These are phyloP conservation scores for Equus quagga DNA, from an alignment of 2,113 vertebrate genomes.

Conservation along the genomic window DNA sequence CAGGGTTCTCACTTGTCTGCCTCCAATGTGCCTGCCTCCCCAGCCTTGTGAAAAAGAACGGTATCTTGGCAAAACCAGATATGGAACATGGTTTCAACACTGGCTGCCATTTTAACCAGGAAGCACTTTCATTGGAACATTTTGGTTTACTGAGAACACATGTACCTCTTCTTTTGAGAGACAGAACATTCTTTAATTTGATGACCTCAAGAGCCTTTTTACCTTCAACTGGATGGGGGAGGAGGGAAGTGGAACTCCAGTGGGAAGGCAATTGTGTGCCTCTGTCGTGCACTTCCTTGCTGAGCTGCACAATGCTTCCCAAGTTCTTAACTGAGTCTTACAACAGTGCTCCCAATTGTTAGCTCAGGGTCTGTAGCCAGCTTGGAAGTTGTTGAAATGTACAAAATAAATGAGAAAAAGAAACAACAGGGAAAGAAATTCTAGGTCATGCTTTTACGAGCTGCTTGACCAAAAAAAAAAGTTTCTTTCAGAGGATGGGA, in stretches of 20 bases:
- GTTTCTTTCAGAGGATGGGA: neutral
- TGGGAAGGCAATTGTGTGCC: neutral
- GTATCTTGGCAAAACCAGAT: neutral
- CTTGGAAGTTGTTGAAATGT: conserved; percentile 64
- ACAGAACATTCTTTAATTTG: conserved; percentile 1
- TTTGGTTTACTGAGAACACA: conserved; percentile 2
- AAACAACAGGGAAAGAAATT: conserved; percentile 58
- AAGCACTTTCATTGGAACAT: conserved; percentile 17
- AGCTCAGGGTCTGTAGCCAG: conserved; percentile 41
- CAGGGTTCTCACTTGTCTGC: neutral
- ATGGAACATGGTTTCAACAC: neutral
- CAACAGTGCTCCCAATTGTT: conserved; percentile 50
- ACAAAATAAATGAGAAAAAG: conserved; percentile 55
- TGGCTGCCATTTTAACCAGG: conserved; percentile 32
- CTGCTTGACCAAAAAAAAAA: neutral
- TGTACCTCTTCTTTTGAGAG: neutral
- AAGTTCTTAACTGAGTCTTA: conserved; percentile 59
- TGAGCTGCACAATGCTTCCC: conserved; percentile 58
- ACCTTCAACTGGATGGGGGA: neutral
- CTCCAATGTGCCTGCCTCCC: neutral
- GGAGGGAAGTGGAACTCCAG: neutral
- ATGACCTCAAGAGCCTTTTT: conserved; percentile 24
- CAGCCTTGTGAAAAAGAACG: neutral
- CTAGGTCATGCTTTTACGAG: conserved; percentile 60
- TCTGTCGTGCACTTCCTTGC: conserved; percentile 42